Evolutionary conservation across 2,113 vertebrate genomes (phyloP).

Genomic region (Australoheros scitulus): DNA sequence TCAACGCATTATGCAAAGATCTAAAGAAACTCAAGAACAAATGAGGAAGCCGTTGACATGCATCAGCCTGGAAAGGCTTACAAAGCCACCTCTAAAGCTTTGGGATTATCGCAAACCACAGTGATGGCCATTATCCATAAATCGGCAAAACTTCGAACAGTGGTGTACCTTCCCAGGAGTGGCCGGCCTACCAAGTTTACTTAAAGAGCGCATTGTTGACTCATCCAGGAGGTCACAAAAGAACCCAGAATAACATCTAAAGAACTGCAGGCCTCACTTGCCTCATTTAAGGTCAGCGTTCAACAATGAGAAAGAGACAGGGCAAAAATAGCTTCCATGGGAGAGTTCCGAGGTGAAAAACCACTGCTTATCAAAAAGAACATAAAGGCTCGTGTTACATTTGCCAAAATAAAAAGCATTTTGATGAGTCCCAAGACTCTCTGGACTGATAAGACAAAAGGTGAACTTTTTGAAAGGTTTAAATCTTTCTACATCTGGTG

Average conservation of each 20-base stretch:
- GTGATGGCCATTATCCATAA: background rate
- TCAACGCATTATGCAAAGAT: background rate
- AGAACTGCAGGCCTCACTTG: background rate
- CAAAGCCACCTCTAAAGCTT: background rate
- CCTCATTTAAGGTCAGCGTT: background rate
- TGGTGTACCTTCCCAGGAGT: background rate
- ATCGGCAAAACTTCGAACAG: background rate
- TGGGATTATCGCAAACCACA: background rate
- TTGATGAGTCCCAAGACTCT: too few species aligned
- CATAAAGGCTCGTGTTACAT: too few species aligned
- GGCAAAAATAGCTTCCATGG: too few species aligned
- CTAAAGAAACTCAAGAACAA: background rate
- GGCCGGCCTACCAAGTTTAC: background rate
- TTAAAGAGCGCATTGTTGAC: background rate
- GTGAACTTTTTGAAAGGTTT: too few species aligned
- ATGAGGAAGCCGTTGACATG: background rate
- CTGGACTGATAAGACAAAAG: too few species aligned
- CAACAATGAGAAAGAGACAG: too few species aligned
- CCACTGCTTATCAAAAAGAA: too few species aligned
- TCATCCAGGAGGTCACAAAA: background rate
- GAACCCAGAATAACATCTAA: background rate
- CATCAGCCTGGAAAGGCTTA: background rate
- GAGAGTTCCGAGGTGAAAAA: too few species aligned
- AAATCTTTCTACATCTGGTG: too few species aligned
- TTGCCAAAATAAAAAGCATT: too few species aligned